Evolutionary conservation across 1,140 invertebrate genomes (phyloP), one percentile per base, ranked within the genome.

Genomic region (Oncopeltus fasciatus): DNA sequence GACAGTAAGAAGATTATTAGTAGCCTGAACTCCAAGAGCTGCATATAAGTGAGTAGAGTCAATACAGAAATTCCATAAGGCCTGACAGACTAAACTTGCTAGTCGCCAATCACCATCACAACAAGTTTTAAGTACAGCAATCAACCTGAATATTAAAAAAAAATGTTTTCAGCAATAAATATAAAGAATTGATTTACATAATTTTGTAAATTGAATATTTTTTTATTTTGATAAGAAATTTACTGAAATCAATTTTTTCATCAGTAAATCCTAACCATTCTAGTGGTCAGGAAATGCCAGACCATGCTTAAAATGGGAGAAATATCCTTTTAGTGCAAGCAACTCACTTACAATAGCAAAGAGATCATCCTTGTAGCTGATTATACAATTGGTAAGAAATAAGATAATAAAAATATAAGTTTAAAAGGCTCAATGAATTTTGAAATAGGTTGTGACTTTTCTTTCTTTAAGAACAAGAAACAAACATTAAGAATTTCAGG

Each of bases 31-130:
- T 4, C 75, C 75, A 38, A 79, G 68, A n/a, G 77, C 68, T 33
- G 74, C 72, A 61, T 75, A 72, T 24, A 75, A 69, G 70, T 76
- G 74, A 49, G 72, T 70, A 2, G 72, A 74, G 47, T 84, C 82
- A 31, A 81, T 81, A 63, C 80, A 81, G 67, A 82, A 83, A 73
- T 88, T 88, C 84, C 85, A 87, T 18, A 87, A 68, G 8, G 79
- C 78, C 71, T 84, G 82, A 70, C 83, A 84, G 2, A 82, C 76
- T 61, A 83, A 72, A 63, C 75, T 78, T 8, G 77, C 80, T 56
- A 85, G 67, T 59, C 78, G 74, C 80, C 83, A 83, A 68, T 83
- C 81, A 49, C 75, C 73, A 60, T 77, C 76, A 4, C 78, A 77
- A 69, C 77, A 77, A 59, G 76, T 76, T 46, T 74, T 72, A 31